These are phyloP conservation scores for Nomada hirtipes DNA, from an alignment of 2,888 invertebrate species.

Conservation along the genomic window DNA sequence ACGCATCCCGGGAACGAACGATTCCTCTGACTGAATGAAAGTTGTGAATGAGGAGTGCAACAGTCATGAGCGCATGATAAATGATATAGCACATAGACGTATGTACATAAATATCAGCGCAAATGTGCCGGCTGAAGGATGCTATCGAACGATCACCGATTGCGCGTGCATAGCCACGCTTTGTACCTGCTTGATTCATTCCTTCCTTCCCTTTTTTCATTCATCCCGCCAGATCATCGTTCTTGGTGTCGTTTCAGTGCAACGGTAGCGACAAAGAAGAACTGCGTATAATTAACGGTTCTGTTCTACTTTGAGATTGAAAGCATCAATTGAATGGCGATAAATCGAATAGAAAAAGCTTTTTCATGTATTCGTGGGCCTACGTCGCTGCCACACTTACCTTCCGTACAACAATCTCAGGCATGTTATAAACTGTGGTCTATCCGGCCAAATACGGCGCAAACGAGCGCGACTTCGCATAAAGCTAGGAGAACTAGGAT, in stretches of 20 bases:
- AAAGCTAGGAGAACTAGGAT: slow-evolving; percentile 49
- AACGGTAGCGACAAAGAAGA: slow-evolving; percentile 28
- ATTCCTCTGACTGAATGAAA: slow-evolving; percentile 57
- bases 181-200: slow-evolving; percentile 15
- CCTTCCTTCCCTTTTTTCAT: not conserved
- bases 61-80: slow-evolving; percentile 52
- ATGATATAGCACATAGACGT: slow-evolving; percentile 41
- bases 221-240: slow-evolving; percentile 13
- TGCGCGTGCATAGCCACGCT: slow-evolving; percentile 27
- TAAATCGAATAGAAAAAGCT: too few species aligned
- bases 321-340: slow-evolving; percentile 1
- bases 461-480: slow-evolving; percentile 64
- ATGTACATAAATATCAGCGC: slow-evolving; percentile 51
- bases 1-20: slow-evolving; percentile 46
- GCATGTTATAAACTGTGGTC: slow-evolving; percentile 42
- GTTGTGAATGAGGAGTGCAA: slow-evolving; percentile 58
- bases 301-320: slow-evolving; percentile 52
- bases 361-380: slow-evolving; percentile 35
- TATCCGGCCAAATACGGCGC: slow-evolving; percentile 64
- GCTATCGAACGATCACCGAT: slow-evolving; percentile 45
- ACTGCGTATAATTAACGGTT: slow-evolving; percentile 29
- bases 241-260: slow-evolving; percentile 13
- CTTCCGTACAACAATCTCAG: slow-evolving; percentile 31
- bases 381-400: slow-evolving; percentile 18
- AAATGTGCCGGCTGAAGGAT: slow-evolving; percentile 38